These are phyloP conservation scores for Formica selysi DNA, from an alignment of 1,140 invertebrate genomes.

Conservation along the genomic window DNA sequence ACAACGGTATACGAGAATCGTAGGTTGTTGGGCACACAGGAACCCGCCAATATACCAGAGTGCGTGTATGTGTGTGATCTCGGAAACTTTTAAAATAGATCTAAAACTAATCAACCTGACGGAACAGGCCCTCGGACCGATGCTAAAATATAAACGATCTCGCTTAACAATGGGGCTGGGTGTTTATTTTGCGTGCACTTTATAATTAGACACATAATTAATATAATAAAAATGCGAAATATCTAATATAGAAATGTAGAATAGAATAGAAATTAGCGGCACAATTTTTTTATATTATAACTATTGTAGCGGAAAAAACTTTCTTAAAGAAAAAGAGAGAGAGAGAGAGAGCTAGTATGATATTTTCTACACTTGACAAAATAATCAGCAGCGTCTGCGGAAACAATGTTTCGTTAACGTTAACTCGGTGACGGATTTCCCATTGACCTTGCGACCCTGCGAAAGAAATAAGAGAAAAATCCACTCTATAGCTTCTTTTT, in stretches of 20 bases:
- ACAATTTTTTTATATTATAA: neutral
- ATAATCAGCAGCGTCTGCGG: neutral
- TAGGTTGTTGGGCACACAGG: conserved; percentile 25
- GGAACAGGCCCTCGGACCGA: neutral
- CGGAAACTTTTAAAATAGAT: neutral
- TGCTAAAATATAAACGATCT: conserved; percentile 8
- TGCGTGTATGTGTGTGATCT: neutral
- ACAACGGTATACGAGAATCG: conserved; percentile 57
- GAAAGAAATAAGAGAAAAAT: conserved; percentile 20
- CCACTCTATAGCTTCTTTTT: neutral
- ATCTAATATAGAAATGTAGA: neutral
- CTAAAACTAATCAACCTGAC: neutral
- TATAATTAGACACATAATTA: neutral
- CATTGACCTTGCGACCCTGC: neutral
- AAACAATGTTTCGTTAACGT: conserved; percentile 41
- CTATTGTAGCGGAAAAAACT: neutral
- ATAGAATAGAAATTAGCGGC: neutral
- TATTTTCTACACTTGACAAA: neutral
- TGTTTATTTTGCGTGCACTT: neutral
- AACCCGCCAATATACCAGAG: neutral
- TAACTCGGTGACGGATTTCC: neutral
- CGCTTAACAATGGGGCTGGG: neutral
- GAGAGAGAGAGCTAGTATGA: neutral
- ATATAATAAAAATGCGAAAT: neutral
- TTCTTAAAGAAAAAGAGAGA: neutral